Percentiles rank a stretch among this genome's conserved stretches.
Evolutionary conservation across 2,113 vertebrate species (phyloP).

Genomic region (Stomatorhinus ivindoensis): DNA sequence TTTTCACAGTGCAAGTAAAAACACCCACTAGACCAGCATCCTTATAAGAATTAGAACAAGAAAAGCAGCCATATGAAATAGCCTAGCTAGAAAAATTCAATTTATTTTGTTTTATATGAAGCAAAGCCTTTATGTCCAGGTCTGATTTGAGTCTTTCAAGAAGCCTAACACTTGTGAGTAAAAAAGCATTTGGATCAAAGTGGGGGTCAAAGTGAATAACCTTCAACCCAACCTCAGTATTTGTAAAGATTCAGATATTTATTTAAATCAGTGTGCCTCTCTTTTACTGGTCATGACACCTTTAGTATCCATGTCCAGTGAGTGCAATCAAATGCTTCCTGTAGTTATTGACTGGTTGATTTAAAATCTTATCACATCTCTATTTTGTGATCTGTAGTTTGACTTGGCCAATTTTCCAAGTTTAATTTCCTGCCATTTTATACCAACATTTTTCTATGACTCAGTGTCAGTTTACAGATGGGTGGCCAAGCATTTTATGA

Average conservation of each 20-base stretch:
- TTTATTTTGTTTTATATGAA: neutral
- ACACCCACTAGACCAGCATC: neutral
- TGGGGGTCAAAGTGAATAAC: neutral
- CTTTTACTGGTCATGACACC: neutral
- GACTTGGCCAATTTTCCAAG: neutral
- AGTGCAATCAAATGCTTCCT: neutral
- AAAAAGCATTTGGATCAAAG: neutral
- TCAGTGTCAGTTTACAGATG: neutral
- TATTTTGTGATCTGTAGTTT: neutral
- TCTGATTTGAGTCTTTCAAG: neutral
- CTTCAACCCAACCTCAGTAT: neutral
- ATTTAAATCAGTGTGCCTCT: neutral
- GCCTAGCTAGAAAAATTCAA: neutral
- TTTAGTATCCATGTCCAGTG: neutral
- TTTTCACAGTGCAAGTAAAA: neutral
- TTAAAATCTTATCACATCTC: neutral
- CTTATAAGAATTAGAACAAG: neutral
- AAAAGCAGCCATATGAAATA: neutral
- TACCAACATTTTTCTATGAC: neutral
- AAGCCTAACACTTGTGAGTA: neutral
- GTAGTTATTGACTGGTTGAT: neutral
- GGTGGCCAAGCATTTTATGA: neutral
- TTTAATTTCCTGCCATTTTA: neutral
- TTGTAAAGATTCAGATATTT: neutral
- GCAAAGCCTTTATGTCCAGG: neutral